Base-by-base conservation (phyloP, 2,797 vertebrate species). In the Delichon dasypus region DNA sequence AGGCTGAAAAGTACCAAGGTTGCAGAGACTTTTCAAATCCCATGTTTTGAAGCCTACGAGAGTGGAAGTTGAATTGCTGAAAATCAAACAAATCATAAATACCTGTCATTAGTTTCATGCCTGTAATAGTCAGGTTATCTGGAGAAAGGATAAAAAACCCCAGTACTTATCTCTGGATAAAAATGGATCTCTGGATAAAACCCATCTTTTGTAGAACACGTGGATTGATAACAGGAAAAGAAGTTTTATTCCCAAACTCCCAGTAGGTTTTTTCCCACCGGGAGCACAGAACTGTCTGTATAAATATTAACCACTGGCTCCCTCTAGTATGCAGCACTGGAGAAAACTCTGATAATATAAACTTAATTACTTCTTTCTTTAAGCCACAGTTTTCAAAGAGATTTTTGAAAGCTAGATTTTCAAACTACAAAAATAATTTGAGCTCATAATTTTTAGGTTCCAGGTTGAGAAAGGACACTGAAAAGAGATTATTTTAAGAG, bases 351-450 rank as follows among this genome's bases (percentile, higher is more conserved):
- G 36, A 51, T 60, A 54, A 30, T 40, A 2, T 22, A 70, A 88
- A 58, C 73, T 83, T 84, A 70, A 92, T 97, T 91, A 73, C 60
- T 86, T 84, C 48, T 85, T 89, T 65, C 47, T 94, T 88, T 84
- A 76, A 86, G 73, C 30, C 36, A 17, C 38, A 14, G 11, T 76
- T 93, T 95, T 75, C 67, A 66, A 73, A 75, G 64, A 65, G 42
- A 60, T 70, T 81, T 91, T 95, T 93, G 60, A 66, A 84, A 80
- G 48, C 34, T 47, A 27, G 19, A 9, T 66, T 57, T 57, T 77
- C 81, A 73, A 91, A 86, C 62, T 72, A 60, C 75, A 73, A 94
- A 94, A 78, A 20, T 30, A 54, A 82, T 38, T 25, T 58, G 7
- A 83, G 78, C 54, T 87, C 12, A 7, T 51, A 68, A 86, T 65